Evolutionary conservation across 2,797 vertebrate species (phyloP).

Genomic region (Neoniphon sammara): DNA sequence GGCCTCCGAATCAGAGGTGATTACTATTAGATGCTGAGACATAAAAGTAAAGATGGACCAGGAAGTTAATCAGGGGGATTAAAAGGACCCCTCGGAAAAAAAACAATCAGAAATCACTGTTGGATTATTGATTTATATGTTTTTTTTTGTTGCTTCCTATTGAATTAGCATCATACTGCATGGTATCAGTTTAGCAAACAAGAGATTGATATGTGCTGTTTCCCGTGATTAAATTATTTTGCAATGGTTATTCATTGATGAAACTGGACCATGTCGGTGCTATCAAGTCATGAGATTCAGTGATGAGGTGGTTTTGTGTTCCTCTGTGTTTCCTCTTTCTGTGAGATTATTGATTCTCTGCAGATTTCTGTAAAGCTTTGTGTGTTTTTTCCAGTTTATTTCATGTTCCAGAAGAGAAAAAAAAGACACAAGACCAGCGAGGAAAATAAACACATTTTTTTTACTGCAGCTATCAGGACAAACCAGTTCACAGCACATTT

Average conservation of each 20-base stretch:
- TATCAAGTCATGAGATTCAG: neutral
- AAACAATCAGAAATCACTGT: neutral
- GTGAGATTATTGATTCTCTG: neutral
- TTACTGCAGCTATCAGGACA: conserved; percentile 73
- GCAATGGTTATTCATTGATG: neutral
- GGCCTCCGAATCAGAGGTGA: neutral
- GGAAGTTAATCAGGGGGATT: neutral
- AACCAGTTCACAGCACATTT: conserved; percentile 44
- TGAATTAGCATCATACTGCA: neutral
- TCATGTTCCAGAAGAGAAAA: neutral
- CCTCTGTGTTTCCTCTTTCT: neutral
- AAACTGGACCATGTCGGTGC: neutral
- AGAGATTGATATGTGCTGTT: neutral
- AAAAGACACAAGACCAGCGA: conserved; percentile 17
- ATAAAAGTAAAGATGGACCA: neutral
- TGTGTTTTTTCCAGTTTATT: neutral
- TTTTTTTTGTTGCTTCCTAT: conserved; percentile 1
- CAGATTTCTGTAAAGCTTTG: neutral
- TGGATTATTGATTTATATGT: neutral
- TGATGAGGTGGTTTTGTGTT: neutral
- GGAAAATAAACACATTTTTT: conserved; percentile 74
- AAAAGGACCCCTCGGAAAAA: neutral
- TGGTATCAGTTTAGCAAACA: neutral
- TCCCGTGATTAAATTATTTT: neutral
- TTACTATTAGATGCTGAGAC: no score